Evolutionary conservation across 2,113 vertebrate genomes (phyloP).

Genomic region (Argyrosomus japonicus): DNA sequence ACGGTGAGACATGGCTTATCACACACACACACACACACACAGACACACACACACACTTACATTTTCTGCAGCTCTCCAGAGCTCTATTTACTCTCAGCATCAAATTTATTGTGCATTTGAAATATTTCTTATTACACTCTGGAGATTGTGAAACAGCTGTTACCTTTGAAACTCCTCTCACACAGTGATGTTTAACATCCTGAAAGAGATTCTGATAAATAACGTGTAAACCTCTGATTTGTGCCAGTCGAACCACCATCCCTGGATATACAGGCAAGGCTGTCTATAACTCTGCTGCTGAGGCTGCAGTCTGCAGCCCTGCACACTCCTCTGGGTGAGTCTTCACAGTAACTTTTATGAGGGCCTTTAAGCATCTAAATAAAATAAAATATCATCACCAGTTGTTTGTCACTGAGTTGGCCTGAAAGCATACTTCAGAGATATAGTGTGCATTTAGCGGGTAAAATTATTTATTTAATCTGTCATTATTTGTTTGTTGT

Average conservation of each 20-base stretch:
- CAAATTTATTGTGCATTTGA: not conserved
- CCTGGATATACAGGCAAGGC: slow-evolving; percentile 86
- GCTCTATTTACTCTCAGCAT: not conserved
- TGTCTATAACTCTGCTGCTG: slow-evolving; percentile 79
- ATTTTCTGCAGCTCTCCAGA: not conserved
- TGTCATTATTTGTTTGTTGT: not conserved
- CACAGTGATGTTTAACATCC: not conserved
- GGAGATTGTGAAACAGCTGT: not conserved
- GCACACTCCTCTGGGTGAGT: slow-evolving; percentile 81
- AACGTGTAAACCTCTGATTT: slow-evolving; percentile 38
- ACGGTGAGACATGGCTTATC: slow-evolving; percentile 59
- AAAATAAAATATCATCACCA: too few relatives aligned
- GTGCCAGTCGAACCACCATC: slow-evolving; percentile 83
- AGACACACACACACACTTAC: not conserved
- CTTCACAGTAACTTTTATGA: not conserved
- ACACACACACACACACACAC: not conserved
- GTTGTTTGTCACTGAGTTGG: too few relatives aligned
- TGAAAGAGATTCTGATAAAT: slow-evolving; percentile 3
- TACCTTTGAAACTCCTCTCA: not conserved
- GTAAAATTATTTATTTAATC: not conserved
- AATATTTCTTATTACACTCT: not conserved
- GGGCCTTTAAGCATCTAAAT: too few relatives aligned
- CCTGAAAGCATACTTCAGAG: too few relatives aligned
- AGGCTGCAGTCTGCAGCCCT: slow-evolving; percentile 76
- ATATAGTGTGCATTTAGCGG: not conserved